phyloP scores from a whole-genome alignment of 2,797 vertebrate species.

The Rhyacichthys aspro region DNA sequence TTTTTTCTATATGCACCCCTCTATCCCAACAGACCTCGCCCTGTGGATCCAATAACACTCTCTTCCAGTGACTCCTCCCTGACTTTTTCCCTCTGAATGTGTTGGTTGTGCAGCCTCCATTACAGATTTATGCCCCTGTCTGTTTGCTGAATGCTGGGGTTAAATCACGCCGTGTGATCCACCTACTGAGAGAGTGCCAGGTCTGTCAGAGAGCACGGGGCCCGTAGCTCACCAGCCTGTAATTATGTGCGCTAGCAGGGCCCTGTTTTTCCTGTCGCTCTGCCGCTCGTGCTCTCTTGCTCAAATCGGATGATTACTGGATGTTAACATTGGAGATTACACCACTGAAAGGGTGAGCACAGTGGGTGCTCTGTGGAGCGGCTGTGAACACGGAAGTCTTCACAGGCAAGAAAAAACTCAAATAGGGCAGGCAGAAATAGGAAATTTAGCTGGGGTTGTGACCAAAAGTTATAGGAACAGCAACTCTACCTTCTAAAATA shows the following conservation, averaged over 20 bases:
- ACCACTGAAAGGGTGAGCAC: constrained; percentile 59
- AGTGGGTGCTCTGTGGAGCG: constrained; percentile 27
- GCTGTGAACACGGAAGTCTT: constrained; percentile 14
- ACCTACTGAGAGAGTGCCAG: constrained; percentile 48
- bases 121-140: constrained; percentile 34
- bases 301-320: constrained; percentile 74
- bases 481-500: neutral
- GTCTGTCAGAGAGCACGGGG: constrained; percentile 50
- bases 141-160: constrained; percentile 25
- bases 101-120: neutral
- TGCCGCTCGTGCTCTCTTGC: constrained; percentile 34
- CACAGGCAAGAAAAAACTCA: constrained; percentile 12
- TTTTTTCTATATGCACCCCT: constrained; percentile 48
- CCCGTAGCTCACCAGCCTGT: constrained; percentile 54
- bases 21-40: constrained; percentile 26
- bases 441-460: no score
- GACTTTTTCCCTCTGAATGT: no score
- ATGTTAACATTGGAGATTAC: constrained; percentile 68
- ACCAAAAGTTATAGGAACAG: no score
- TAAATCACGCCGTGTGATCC: constrained; percentile 47
- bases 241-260: constrained; percentile 64
- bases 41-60: constrained; percentile 44
- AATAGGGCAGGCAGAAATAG: neutral
- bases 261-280: constrained; percentile 33
- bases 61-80: neutral